Evolutionary conservation across 2,113 vertebrate genomes (phyloP), one percentile per base, ranked within the genome.

Genomic region (Perognathus longimembris): DNA sequence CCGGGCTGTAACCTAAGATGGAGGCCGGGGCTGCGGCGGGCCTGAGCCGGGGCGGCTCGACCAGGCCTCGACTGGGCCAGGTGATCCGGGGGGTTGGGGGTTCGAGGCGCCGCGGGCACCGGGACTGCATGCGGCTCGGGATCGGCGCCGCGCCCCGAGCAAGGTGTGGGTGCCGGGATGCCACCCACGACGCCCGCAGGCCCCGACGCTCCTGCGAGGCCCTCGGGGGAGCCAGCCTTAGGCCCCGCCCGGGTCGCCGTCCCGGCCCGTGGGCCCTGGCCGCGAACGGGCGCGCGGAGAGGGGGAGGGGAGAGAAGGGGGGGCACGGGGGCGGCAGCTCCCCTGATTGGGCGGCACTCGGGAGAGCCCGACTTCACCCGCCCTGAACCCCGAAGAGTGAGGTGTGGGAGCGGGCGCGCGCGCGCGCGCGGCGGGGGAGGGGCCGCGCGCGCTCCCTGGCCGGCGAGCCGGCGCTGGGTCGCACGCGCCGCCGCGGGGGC

Each of bases 371-470:
- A 86, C 87, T 97, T 97, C 97, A 97, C 96, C 97, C 95, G 94
- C 95, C 93, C 95, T 96, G 97, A 97, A 97, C 97, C 97, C 97
- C 97, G 84, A 97, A 97, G 96, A 97, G 91, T 87, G 96, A 95
- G 96, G 94, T 84, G 64, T 54, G 93, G 94, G 97, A 91, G 92
- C 92, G 92, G 69, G 67, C 59, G 3, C 6, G 95, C 94, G 96
- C 79, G 96, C 89, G 93, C 83, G 94, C 83, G 66, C 38, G 6
- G 90, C 40, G 92, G 94, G 88, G 89, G 75, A 40, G 85, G 80
- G 85, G 84, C 91, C 8, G 38, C 20, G 95, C 80, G 92, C 91
- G 95, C 94, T 90, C 97, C 77, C 94, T 77, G 96, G 96, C 96
- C 96, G 95, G 64, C 94, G 87, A 45, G 95, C 81, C 94, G 87